Evolutionary conservation across 2,888 invertebrate species (phyloP).

Genomic region (Platerodrilus igneus): DNA sequence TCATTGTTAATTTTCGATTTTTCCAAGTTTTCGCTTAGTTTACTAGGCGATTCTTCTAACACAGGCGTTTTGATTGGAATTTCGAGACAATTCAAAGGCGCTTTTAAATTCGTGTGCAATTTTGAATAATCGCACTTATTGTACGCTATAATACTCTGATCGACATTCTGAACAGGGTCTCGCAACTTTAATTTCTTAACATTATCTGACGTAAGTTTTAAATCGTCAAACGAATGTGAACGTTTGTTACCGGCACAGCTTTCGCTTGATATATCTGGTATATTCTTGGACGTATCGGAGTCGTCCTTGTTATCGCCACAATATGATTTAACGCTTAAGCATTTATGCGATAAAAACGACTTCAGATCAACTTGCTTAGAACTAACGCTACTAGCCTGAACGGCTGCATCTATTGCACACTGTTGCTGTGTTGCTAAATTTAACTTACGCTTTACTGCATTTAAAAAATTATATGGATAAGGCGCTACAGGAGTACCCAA

Average conservation of each 20-base stretch:
- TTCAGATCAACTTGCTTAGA: too few species aligned
- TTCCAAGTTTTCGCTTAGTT: too few species aligned
- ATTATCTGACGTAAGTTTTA: constrained; percentile 23
- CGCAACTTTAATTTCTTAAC: constrained; percentile 26
- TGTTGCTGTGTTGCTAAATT: constrained; percentile 35
- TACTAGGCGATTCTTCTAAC: too few species aligned
- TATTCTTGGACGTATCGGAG: constrained; percentile 47
- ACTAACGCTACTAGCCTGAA: too few species aligned
- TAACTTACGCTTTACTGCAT: constrained; percentile 56
- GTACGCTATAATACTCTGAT: constrained; percentile 13
- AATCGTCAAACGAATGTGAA: constrained; percentile 7
- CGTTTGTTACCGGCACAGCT: constrained; percentile 25
- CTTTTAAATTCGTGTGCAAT: background rate
- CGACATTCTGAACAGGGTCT: constrained; percentile 7
- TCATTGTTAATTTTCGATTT: too few species aligned
- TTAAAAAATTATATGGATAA: constrained; percentile 59
- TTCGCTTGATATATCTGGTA: constrained; percentile 45
- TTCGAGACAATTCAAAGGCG: too few species aligned
- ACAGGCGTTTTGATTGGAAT: too few species aligned
- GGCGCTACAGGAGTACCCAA: constrained; percentile 46
- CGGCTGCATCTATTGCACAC: too few species aligned
- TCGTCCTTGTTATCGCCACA: too few species aligned
- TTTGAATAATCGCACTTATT: constrained; percentile 15
- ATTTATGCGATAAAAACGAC: constrained; percentile 37
- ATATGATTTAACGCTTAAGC: constrained; percentile 33